Evolutionary conservation across 2,888 invertebrate genomes (phyloP).

Genomic region (Drosophila aldrichi): DNA sequence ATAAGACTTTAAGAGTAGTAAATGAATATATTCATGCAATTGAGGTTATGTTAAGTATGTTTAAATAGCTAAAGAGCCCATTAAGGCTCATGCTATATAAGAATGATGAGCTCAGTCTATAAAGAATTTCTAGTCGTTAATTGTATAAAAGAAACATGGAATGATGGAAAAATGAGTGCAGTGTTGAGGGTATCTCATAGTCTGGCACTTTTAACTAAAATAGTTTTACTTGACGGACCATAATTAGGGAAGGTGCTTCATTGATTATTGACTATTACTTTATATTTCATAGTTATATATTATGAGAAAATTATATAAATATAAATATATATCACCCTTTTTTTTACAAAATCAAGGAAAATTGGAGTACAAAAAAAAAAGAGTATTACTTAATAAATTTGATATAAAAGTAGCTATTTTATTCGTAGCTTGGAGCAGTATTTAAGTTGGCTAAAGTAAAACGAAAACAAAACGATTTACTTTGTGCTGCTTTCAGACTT

Average conservation of each 20-base stretch:
- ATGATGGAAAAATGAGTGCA: neutral
- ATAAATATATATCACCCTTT: too few relatives aligned
- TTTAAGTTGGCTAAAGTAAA: conserved; percentile 21
- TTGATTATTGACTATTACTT: neutral
- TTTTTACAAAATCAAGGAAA: neutral
- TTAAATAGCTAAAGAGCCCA: too few relatives aligned
- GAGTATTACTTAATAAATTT: neutral
- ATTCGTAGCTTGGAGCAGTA: conserved; percentile 9
- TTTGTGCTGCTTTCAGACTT: conserved; percentile 34
- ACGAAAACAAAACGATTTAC: conserved; percentile 36
- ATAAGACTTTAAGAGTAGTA: neutral
- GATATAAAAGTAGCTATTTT: neutral
- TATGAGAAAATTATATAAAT: too few relatives aligned
- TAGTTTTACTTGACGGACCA: neutral
- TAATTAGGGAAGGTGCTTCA: neutral
- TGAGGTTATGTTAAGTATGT: neutral
- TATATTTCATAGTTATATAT: neutral
- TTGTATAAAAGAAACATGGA: neutral
- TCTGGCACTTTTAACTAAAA: neutral
- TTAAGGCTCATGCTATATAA: too few relatives aligned
- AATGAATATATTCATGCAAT: neutral
- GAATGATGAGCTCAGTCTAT: too few relatives aligned
- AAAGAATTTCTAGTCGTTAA: too few relatives aligned
- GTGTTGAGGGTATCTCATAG: neutral
- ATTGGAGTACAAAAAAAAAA: neutral